Evolutionary conservation across 2,888 invertebrate genomes (phyloP), one percentile per base, ranked within the genome.

Genomic region (Leptopilina myrica): DNA sequence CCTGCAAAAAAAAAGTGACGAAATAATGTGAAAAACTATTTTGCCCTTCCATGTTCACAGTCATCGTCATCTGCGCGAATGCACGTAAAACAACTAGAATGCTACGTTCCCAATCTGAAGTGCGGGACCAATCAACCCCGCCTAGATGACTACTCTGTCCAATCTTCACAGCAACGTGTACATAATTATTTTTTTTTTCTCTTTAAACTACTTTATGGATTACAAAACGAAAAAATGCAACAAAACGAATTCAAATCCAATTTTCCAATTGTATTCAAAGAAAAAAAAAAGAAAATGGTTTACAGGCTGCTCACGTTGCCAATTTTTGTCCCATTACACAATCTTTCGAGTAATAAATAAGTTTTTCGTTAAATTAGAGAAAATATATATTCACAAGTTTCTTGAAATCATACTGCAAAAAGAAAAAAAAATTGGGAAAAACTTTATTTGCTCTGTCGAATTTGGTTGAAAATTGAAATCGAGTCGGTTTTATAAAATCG

Each of bases 11-110:
- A 20, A 20, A 56, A 73, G 56, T 73, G 73, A 73, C 33, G 73
- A 73, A 69, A 73, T 73, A 73, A 73, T 73, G 73, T 73, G 73
- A 73, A 73, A 73, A 73, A 73, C 83, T 89, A 85, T 90, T 90
- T 90, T 90, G 89, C 91, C 87, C 90, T 90, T 90, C 89, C 89
- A 90, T 91, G 91, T 91, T 91, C 90, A 90, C 91, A 91, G 91
- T 91, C 90, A 90, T 90, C 91, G 91, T 90, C 91, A 91, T 90
- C 91, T 91, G 86, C 91, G 91, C 88, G 91, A 91, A 90, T 91
- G 91, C 90, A 91, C 90, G 87, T 90, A 91, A 90, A 90, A 87
- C 89, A 90, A 88, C 90, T 89, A 87, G 90, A 86, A 89, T 33
- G 73, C 73, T 89, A 88, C 90, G 88, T 91, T 90, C 89, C 90